Evolutionary conservation across 2,888 invertebrate species (phyloP), one percentile per base, ranked within the genome.

Genomic region (Zygaena filipendulae): DNA sequence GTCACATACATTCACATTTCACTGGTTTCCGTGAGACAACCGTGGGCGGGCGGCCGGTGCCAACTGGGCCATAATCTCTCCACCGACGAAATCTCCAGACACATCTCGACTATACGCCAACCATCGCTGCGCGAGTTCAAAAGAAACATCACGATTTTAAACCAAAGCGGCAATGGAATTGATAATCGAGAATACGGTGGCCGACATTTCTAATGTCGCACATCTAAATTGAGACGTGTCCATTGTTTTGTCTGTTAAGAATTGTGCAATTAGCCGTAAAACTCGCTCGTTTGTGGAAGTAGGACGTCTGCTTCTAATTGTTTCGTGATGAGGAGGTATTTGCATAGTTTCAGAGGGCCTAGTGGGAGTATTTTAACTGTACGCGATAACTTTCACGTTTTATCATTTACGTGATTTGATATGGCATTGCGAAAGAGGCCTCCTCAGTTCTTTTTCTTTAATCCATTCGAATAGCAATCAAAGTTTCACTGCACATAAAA

Each of bases 61-160:
- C 77, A 75, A 75, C 45, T 75, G 63, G 74, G 75, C 59, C 77
- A 67, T 57, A 59, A 55, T 61, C 63, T 66, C 67, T 67, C 60
- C 45, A 35, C 41, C 41, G 50, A 63, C 59, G 44, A 53, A 32
- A 24, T 30, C 11, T 32, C 33, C 30, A 30, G 42, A 32, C 32
- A 23, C 25, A 45, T 39, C 37, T 22, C 28, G 26, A n/a, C n/a
- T n/a, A 27, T 6, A 20, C 18, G 11, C 13, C 10, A 29, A 55
- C 38, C 60, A 64, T 48, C 47, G 49, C 55, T 36, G 21, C 28
- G 19, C 31, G 8, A 4, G 6, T 9, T 29, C 13, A 23, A 11
- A n/a, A n/a, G n/a, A n/a, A n/a, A n/a, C n/a, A n/a, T n/a, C n/a
- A n/a, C n/a, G n/a, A n/a, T n/a, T n/a, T 24, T n/a, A 10, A 11